Percentiles rank a stretch among this genome's conserved stretches.
phyloP scores from a whole-genome alignment of 1,140 invertebrate species.

The Ceratosolen solmsi region DNA sequence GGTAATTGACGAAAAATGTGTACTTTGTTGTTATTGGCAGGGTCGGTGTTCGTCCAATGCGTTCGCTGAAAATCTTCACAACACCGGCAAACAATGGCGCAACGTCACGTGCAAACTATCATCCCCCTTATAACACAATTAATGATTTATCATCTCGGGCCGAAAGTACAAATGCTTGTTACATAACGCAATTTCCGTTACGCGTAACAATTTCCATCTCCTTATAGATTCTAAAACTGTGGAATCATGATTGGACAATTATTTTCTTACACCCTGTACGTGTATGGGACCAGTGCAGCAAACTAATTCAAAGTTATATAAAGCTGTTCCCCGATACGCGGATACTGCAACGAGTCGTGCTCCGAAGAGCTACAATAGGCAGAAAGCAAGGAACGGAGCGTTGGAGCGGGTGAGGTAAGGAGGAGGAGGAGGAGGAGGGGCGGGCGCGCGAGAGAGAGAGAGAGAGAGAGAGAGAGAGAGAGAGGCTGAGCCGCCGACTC shows the following conservation, averaged over 20 bases:
- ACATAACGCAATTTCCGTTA: not conserved
- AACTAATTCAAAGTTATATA: slow-evolving; percentile 71
- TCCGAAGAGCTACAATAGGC: slow-evolving; percentile 31
- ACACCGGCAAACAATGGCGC: not conserved
- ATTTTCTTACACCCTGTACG: slow-evolving; percentile 1
- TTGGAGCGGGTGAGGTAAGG: too few relatives aligned
- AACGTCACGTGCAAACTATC: too few relatives aligned
- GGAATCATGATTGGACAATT: slow-evolving; percentile 12
- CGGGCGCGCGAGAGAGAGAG: too few relatives aligned
- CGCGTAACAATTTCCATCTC: too few relatives aligned
- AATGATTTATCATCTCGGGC: not conserved
- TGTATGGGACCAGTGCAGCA: slow-evolving; percentile 27
- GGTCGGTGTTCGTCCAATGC: too few relatives aligned
- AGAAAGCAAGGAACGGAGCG: slow-evolving; percentile 19
- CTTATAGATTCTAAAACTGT: not conserved
- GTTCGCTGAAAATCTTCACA: not conserved
- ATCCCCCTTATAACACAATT: not conserved
- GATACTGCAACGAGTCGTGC: slow-evolving; percentile 56
- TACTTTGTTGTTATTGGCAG: too few relatives aligned
- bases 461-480: not conserved
- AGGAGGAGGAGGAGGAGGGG: not conserved
- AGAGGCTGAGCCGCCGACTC: slow-evolving; percentile 9
- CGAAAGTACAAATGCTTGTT: not conserved
- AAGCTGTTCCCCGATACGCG: slow-evolving; percentile 65
- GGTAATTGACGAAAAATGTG: too few relatives aligned